Conservation (phyloP, 2,888 invertebrate genomes). For the Sminthurides aquaticus region DNA sequence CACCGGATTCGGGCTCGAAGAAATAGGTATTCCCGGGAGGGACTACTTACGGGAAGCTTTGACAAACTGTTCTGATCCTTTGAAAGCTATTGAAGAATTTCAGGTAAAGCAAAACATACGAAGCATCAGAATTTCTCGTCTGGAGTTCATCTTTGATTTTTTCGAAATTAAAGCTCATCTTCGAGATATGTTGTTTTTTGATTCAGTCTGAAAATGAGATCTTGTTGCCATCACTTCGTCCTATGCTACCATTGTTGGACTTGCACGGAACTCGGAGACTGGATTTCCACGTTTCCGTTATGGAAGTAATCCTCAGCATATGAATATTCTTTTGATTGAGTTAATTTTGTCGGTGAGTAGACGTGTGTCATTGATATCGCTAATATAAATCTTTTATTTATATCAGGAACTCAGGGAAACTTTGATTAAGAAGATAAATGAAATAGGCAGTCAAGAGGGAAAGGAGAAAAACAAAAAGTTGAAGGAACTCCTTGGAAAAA, state of each 20-base stretch:
- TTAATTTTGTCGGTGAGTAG: too few relatives aligned
- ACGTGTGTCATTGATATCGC: background rate
- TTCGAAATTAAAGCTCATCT: background rate
- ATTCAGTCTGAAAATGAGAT: slow-evolving; percentile 78
- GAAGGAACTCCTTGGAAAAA: slow-evolving; percentile 80
- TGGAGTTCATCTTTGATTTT: too few relatives aligned
- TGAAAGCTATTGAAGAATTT: slow-evolving; percentile 98
- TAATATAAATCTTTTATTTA: too few relatives aligned
- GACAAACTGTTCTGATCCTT: slow-evolving; percentile 90
- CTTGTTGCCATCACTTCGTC: slow-evolving; percentile 78
- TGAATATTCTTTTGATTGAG: background rate
- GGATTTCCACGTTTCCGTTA: slow-evolving; percentile 89
- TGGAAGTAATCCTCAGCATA: slow-evolving; percentile 59
- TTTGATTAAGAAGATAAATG: slow-evolving; percentile 72
- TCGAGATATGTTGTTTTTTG: background rate
- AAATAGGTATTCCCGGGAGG: slow-evolving; percentile 79
- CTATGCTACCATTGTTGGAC: slow-evolving; percentile 90
- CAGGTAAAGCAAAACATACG: slow-evolving; percentile 55
- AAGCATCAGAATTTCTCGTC: too few relatives aligned
- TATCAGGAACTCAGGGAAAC: slow-evolving; percentile 59
- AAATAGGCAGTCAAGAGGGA: slow-evolving; percentile 63
- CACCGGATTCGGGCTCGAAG: slow-evolving; percentile 62
- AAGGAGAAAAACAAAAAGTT: slow-evolving; percentile 72
- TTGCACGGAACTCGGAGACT: slow-evolving; percentile 84
- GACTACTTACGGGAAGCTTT: slow-evolving; percentile 80